phyloP scores from a whole-genome alignment of 2,113 vertebrate species.

The Ascaphus truei region DNA sequence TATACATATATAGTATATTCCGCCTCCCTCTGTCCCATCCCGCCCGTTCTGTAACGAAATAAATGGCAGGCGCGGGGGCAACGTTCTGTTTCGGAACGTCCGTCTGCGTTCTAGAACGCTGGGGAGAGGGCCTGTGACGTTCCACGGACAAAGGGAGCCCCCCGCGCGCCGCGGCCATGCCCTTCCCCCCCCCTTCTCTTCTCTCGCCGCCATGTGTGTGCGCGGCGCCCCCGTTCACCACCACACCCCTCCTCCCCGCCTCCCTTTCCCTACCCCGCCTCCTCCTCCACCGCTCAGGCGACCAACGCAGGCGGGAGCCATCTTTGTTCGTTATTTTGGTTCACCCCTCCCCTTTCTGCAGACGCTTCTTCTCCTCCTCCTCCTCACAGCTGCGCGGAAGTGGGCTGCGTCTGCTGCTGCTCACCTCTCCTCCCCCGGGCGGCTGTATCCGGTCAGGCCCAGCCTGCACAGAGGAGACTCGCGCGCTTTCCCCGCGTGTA shows the following conservation, averaged over 20 bases:
- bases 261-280: conserved; percentile 4
- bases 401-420: background rate
- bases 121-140: background rate
- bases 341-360: background rate
- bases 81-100: no score
- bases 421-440: conserved; percentile 6
- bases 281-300: conserved; percentile 13
- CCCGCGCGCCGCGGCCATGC: background rate
- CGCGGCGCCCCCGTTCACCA: background rate
- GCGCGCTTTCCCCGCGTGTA: background rate
- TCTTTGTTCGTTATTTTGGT: conserved; percentile 24
- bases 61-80: no score
- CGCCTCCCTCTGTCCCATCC: no score
- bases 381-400: conserved; percentile 32
- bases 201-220: conserved; percentile 3
- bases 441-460: background rate
- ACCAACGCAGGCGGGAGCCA: conserved; percentile 8
- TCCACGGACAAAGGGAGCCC: background rate
- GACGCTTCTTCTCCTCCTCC: background rate
- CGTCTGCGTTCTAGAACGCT: background rate
- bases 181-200: background rate
- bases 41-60: no score
- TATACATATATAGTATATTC: no score
- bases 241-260: background rate
- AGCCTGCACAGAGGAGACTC: no score